phyloP scores from a whole-genome alignment of 1,140 invertebrate genomes.

The Anastrepha ludens region DNA sequence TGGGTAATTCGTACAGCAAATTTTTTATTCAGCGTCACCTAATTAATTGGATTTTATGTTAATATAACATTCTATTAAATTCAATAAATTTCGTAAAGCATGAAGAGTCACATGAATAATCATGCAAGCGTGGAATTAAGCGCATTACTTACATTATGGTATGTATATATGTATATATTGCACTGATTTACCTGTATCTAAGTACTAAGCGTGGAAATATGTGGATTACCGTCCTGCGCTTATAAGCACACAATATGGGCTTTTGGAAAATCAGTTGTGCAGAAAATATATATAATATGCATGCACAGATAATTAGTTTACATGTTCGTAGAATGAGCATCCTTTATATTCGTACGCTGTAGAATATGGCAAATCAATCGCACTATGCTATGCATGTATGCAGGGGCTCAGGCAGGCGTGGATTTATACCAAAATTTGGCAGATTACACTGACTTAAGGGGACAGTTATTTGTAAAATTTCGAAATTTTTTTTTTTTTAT shows the following conservation, averaged over 20 bases:
- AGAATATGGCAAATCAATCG: no score
- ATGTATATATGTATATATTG: neutral
- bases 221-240: no score
- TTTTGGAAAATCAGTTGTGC: neutral
- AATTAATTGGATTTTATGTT: neutral
- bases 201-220: neutral
- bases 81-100: neutral
- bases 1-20: no score
- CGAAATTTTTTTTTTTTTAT: no score
- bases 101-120: neutral
- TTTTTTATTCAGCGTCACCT: neutral
- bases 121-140: neutral
- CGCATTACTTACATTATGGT: neutral
- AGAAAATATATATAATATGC: constrained; percentile 4
- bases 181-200: neutral
- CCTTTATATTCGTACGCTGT: neutral
- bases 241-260: neutral
- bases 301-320: constrained; percentile 1
- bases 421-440: no score
- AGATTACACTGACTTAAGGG: no score
- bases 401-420: no score
- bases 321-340: neutral
- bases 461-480: no score
- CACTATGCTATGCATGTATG: no score
- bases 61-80: neutral